phyloP scores from a whole-genome alignment of 2,888 invertebrate genomes.

The Tipula confusa region DNA sequence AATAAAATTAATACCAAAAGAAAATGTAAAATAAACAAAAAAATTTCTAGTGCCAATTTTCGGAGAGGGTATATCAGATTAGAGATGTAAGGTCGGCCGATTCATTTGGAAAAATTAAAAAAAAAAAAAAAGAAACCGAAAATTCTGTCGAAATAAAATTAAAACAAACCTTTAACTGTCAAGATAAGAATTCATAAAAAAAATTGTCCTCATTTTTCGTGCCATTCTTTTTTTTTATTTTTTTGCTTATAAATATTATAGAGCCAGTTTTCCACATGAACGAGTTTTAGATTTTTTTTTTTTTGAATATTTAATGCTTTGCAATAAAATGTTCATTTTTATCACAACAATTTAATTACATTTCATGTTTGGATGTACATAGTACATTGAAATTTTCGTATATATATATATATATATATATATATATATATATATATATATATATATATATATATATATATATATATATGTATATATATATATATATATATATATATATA shows the following conservation, averaged over 20 bases:
- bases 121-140: too few relatives aligned
- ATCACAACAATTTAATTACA: constrained; percentile 25
- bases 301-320: neutral
- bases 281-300: neutral
- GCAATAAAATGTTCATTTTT: constrained; percentile 1
- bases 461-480: neutral
- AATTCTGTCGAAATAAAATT: too few relatives aligned
- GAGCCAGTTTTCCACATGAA: neutral
- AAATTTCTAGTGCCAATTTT: neutral
- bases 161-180: neutral
- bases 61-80: neutral
- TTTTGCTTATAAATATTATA: neutral
- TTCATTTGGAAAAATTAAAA: neutral
- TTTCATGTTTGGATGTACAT: neutral
- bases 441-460: neutral
- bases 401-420: too few relatives aligned
- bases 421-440: neutral
- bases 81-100: neutral
- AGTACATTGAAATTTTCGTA: too few relatives aligned
- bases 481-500: neutral
- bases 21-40: too few relatives aligned
- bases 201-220: neutral
- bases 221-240: too few relatives aligned
- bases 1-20: neutral
- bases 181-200: neutral